Evolutionary conservation across 2,797 vertebrate genomes (phyloP), one percentile per base, ranked within the genome.

Genomic region (Smutsia temminckii): DNA sequence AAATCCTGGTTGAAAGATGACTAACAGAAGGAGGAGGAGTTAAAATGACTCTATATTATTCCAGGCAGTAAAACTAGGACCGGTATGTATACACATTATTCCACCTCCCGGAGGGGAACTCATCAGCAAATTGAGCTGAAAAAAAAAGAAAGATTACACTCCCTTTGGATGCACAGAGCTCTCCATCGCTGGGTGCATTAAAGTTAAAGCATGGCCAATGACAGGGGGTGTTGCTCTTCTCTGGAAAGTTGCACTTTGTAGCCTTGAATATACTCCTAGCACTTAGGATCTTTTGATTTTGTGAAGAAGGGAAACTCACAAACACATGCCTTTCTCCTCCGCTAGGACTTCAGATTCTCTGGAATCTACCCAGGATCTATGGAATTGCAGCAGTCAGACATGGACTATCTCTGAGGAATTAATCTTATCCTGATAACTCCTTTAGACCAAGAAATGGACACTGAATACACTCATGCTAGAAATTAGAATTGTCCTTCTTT

Each of bases 401-500:
- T 16, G 42, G 46, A 12, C 23, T 34, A 0, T 29, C 7, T 55
- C 21, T 11, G 8, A 40, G 42, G 42, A 79, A 77, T 77, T 34
- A 59, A 21, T 61, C 57, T 92, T 57, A 27, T 74, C 23, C 23
- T 10, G 8, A 46, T n/a, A 49, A 77, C 81, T 84, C 49, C 18
- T 42, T 55, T 40, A 27, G 34, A 34, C n/a, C 66, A 68, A 68
- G 63, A 75, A 21, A 57, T 20, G 9, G 55, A 40, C 46, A n/a
- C n/a, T 78, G 53, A 69, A 63, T 40, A 51, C 64, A 74, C 40
- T 71, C 85, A 71, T 16, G 8, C 25, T 59, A 68, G 79, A 61
- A 71, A 89, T 78, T n/a, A 51, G 84, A 80, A 61, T 23, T 7
- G 2, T 29, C 49, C 40, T 77, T 81, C 42, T 91, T 78, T 20